Conservation (phyloP, 2,888 invertebrate genomes). For the Alsophila aescularia region DNA sequence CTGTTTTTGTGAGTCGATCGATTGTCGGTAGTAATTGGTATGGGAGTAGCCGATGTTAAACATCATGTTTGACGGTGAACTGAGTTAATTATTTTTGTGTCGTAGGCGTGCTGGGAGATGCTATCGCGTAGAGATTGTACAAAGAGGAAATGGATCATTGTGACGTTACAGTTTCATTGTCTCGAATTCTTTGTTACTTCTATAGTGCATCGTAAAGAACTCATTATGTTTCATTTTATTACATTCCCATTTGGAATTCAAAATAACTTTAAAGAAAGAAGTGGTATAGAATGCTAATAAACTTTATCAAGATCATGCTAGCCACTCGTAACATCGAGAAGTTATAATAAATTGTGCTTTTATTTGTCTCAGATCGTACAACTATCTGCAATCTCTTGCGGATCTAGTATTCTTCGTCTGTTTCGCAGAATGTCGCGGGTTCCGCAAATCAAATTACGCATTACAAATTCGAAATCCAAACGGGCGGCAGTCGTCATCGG, state of each 20-base stretch:
- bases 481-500: constrained; percentile 37
- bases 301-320: constrained; percentile 54
- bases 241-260: constrained; percentile 18
- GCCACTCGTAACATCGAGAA: constrained; percentile 40
- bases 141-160: constrained; percentile 70
- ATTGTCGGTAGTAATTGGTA: constrained; percentile 81
- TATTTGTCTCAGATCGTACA: constrained; percentile 50
- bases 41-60: constrained; percentile 81
- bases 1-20: constrained; percentile 73
- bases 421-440: constrained; percentile 70
- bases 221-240: constrained; percentile 32
- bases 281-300: constrained; percentile 51
- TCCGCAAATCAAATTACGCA: constrained; percentile 76
- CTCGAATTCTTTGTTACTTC: constrained; percentile 43
- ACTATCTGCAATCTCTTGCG: constrained; percentile 63
- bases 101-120: constrained; percentile 76
- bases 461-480: constrained; percentile 70
- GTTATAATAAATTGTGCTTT: constrained; percentile 52
- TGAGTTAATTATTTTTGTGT: constrained; percentile 82
- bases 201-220: constrained; percentile 24
- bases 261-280: constrained; percentile 33
- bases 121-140: constrained; percentile 69
- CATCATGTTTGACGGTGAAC: constrained; percentile 77
- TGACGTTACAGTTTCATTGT: constrained; percentile 63
- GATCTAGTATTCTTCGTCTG: constrained; percentile 63